Base-by-base conservation (phyloP, 2,888 invertebrate genomes). In the Catonia carolina region DNA sequence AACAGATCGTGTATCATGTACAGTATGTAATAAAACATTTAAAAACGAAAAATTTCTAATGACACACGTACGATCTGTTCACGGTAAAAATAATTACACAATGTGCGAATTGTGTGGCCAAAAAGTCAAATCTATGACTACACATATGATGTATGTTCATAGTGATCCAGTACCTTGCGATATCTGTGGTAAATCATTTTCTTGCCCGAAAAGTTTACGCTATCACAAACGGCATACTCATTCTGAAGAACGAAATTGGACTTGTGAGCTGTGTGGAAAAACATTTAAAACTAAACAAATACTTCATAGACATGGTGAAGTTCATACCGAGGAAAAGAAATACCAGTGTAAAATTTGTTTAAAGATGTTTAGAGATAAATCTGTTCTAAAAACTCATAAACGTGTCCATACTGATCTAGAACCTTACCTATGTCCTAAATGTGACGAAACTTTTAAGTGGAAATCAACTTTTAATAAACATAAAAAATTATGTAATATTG, bases 111-210 rank as follows among this genome's bases (percentile, higher is more conserved):
- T 18, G 4, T 42, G 42, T 42, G 20, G 20, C 10, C 6, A 10
- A 18, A 15, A 15, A 5, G 18, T 12, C 42, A 15, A 15, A 42
- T 17, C 2, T n/a, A 8, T 42, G 4, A 12, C 4, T 37, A 4
- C 5, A 6, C 27, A 27, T 27, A 27, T 27, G 27, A 8, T 6
- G 8, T 4, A 4, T 8, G 4, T 27, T 6, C 27, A 27, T 27
- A 6, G 8, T 2, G 12, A 35, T 35, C 2, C 35, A 35, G 12
- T 12, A 42, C 3, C n/a, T 10, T 51, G 51, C 37, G 36, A 51
- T 18, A n/a, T 17, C 22, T 52, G 52, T 41, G 52, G 52, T 8
- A 41, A 37, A 22, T 22, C 52, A 14, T 52, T 52, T 14, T 39
- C 37, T 18, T 36, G 27, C 6, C 3, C 2, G 4, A 27, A 27